Evolutionary conservation across 2,113 vertebrate species (phyloP).

Genomic region (Regulus satrapa): DNA sequence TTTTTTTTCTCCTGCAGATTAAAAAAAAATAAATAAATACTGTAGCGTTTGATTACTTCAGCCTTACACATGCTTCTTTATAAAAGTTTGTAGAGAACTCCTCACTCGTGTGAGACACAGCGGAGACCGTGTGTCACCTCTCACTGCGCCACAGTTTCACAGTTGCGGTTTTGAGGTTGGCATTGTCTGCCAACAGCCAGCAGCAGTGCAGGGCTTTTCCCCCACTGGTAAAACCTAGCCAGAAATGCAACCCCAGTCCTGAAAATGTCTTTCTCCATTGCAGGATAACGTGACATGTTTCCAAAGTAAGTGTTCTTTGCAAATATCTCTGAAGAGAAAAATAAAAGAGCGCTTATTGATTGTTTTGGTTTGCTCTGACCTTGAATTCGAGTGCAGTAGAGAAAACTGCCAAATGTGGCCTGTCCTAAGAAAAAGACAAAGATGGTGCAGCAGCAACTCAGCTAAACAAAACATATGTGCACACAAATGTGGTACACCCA

Average conservation of each 20-base stretch:
- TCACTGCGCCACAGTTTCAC: not conserved
- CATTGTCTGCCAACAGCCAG: slow-evolving; percentile 16
- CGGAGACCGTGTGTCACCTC: not conserved
- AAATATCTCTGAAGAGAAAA: not conserved
- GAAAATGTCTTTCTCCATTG: not conserved
- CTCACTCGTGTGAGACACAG: not conserved
- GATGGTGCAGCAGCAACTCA: not conserved
- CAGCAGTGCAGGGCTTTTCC: not conserved
- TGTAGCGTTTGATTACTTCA: not conserved
- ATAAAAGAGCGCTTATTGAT: not conserved
- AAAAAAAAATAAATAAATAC: not conserved
- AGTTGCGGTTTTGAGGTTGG: slow-evolving; percentile 9
- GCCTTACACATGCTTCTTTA: not conserved
- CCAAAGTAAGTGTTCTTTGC: not conserved
- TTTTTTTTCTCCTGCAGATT: not conserved
- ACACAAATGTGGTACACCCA: slow-evolving; percentile 2
- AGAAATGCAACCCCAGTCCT: not conserved
- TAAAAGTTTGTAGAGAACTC: not conserved
- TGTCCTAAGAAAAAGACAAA: slow-evolving; percentile 40
- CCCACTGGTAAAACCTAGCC: not conserved
- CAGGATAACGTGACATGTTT: not conserved
- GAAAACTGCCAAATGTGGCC: slow-evolving; percentile 30
- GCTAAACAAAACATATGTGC: slow-evolving; percentile 41
- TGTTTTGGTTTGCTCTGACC: not conserved
- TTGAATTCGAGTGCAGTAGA: not conserved